Evolutionary conservation across 2,113 vertebrate species (phyloP).

Genomic region (Speoplatyrhinus poulsoni): DNA sequence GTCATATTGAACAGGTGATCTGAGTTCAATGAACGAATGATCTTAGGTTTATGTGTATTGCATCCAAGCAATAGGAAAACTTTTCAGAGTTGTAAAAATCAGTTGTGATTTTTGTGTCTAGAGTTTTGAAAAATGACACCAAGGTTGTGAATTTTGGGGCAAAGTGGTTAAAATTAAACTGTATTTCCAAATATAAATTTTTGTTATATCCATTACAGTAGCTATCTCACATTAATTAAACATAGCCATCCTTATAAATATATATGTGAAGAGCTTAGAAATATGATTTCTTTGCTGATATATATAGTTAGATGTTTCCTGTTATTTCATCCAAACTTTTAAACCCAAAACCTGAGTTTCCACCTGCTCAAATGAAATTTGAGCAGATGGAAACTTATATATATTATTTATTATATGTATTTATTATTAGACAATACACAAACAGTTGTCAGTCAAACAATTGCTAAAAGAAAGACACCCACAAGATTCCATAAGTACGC

Average conservation of each 20-base stretch:
- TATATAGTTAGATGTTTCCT: not conserved
- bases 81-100: too few species aligned
- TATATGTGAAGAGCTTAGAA: not conserved
- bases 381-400: constrained; percentile 14
- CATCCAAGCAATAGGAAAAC: too few species aligned
- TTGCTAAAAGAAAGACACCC: constrained; percentile 9
- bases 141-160: too few species aligned
- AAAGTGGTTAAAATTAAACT: too few species aligned
- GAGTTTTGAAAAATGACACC: too few species aligned
- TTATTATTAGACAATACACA: constrained; percentile 41
- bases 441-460: constrained; percentile 30
- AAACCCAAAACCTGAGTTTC: not conserved
- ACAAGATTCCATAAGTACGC: constrained; percentile 49
- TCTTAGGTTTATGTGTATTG: too few species aligned
- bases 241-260: not conserved
- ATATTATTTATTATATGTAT: too few species aligned
- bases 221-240: not conserved
- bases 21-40: too few species aligned
- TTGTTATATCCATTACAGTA: too few species aligned
- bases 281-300: not conserved
- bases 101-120: too few species aligned
- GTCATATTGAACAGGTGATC: too few species aligned
- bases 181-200: constrained; percentile 10
- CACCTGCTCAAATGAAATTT: constrained; percentile 7
- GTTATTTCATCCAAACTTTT: not conserved